A percentile compares a stretch with the other conserved stretches of the same genome.
These are phyloP conservation scores for Meriones unguiculatus DNA, from an alignment of 2,113 vertebrate species.

Conservation along the genomic window DNA sequence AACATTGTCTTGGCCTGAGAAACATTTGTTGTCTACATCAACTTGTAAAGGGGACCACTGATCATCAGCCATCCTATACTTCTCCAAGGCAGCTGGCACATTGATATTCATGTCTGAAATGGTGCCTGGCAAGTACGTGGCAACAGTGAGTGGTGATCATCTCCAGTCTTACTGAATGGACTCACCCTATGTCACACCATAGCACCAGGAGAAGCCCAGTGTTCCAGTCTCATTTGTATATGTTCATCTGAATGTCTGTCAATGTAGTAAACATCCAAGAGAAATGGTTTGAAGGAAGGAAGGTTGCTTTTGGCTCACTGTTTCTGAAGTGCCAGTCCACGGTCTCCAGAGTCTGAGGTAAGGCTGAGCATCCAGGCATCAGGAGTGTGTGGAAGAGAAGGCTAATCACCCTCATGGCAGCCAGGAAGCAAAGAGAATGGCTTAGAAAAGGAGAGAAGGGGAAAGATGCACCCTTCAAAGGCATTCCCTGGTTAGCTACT, in stretches of 20 bases:
- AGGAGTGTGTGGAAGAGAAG: not conserved
- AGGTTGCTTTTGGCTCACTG: not conserved
- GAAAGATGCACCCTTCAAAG: not conserved
- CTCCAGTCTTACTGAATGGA: not conserved
- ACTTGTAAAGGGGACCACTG: not conserved
- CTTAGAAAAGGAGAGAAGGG: not conserved
- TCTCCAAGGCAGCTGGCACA: not conserved
- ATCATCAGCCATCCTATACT: not conserved
- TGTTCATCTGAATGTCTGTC: not conserved
- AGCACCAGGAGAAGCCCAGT: not conserved
- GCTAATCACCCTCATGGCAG: not conserved
- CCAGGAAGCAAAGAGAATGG: not conserved
- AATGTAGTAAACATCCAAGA: not conserved
- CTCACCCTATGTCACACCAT: not conserved
- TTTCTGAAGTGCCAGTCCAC: not conserved
- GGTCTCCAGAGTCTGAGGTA: not conserved
- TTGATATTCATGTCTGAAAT: not conserved
- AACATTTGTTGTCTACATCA: not conserved
- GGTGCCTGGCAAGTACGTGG: not conserved
- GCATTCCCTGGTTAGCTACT: not conserved
- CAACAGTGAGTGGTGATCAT: not conserved
- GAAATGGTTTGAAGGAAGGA: not conserved
- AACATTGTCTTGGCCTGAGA: not conserved
- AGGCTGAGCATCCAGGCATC: not conserved
- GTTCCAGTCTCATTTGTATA: not conserved